Conservation (phyloP, 1,140 invertebrate genomes). For the Drosophila pseudoobscura region DNA sequence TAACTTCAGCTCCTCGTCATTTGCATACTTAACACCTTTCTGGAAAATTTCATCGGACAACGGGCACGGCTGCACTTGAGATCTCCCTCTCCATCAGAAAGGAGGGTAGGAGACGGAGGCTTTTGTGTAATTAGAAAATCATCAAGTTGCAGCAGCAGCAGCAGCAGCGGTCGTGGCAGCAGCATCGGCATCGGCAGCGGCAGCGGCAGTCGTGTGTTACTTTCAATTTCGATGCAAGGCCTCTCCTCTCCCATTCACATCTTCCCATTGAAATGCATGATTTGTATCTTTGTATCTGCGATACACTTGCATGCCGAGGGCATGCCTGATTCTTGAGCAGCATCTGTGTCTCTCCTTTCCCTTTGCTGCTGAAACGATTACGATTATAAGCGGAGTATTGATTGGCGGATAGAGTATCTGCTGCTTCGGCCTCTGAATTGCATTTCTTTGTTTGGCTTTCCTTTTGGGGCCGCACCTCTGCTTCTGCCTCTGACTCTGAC, state of each 20-base stretch:
- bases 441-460: no score
- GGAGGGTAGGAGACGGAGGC: neutral
- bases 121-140: conserved; percentile 54
- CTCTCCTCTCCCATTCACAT: neutral
- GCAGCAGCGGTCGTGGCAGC: no score
- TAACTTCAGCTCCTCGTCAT: conserved; percentile 44
- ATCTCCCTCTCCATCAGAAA: neutral
- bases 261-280: conserved; percentile 39
- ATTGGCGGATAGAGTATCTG: no score
- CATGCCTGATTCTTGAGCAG: neutral
- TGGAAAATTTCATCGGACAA: conserved; percentile 25
- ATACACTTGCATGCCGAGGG: conserved; percentile 24
- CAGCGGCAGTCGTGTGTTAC: conserved; percentile 37
- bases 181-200: neutral
- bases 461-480: no score
- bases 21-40: conserved; percentile 54
- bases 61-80: conserved; percentile 24
- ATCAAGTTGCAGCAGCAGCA: conserved; percentile 33
- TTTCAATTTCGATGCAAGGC: conserved; percentile 43
- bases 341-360: neutral
- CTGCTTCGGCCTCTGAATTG: no score
- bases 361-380: no score
- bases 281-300: conserved; percentile 40
- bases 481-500: no score
- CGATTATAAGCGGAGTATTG: no score